Evolutionary conservation across 2,113 vertebrate genomes (phyloP).

Genomic region (Promerops cafer): DNA sequence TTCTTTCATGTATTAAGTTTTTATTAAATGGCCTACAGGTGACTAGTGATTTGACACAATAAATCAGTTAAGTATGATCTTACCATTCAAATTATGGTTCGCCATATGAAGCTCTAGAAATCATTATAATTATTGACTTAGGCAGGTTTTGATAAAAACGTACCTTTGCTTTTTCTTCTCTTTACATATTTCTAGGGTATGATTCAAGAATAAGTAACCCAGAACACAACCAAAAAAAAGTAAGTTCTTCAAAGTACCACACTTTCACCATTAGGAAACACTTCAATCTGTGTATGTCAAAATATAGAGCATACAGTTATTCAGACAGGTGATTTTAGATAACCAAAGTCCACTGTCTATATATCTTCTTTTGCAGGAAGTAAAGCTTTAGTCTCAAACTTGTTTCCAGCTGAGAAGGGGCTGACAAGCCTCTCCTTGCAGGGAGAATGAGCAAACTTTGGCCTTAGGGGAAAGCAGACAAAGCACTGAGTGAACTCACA

Average conservation of each 20-base stretch:
- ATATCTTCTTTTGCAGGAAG: neutral
- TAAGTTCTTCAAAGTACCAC: neutral
- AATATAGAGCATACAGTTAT: neutral
- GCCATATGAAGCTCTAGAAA: neutral
- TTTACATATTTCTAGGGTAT: neutral
- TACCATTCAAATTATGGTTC: neutral
- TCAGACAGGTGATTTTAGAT: neutral
- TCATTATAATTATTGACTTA: neutral
- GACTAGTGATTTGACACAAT: neutral
- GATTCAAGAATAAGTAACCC: neutral
- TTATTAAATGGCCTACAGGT: neutral
- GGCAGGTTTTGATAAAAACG: neutral
- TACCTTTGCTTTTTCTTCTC: neutral
- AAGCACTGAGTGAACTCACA: neutral
- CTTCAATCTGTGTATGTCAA: neutral
- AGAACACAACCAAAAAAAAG: neutral
- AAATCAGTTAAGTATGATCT: neutral
- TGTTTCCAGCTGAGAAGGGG: neutral
- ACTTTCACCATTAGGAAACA: neutral
- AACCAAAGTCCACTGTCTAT: neutral
- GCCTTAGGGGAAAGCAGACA: neutral
- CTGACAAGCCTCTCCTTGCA: neutral
- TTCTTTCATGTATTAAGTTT: neutral
- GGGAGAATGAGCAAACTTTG: neutral
- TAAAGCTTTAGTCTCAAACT: neutral